Conservation (phyloP, 2,113 vertebrate genomes). For the Okapia johnstoni region DNA sequence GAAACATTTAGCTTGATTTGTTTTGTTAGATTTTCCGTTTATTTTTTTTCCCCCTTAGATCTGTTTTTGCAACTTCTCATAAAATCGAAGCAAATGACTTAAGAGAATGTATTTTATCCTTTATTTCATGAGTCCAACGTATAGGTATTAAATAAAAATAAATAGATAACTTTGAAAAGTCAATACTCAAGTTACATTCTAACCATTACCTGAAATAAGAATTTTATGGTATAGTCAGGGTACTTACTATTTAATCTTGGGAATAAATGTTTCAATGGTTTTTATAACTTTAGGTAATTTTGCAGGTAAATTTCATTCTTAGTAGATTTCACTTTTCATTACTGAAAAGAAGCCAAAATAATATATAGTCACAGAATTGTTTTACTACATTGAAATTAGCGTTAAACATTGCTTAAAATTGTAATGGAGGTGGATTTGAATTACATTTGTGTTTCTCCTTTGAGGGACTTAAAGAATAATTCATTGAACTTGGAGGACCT, state of each 20-base stretch:
- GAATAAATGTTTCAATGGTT: background rate
- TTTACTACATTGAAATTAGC: background rate
- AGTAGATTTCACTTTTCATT: background rate
- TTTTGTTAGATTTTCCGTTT: conserved; percentile 54
- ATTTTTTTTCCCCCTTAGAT: background rate
- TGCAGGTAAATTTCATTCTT: conserved; percentile 7
- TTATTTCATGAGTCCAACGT: conserved; percentile 20
- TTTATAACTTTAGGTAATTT: background rate
- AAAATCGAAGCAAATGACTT: background rate
- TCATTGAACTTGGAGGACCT: background rate
- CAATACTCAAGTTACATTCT: background rate
- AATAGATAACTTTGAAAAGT: background rate
- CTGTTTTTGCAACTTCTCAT: conserved; percentile 9
- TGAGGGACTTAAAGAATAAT: background rate
- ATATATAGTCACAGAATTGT: background rate
- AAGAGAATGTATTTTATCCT: background rate
- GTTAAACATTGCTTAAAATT: background rate
- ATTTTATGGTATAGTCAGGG: background rate
- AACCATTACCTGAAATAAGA: conserved; percentile 43
- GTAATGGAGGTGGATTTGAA: background rate
- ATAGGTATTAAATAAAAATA: conserved; percentile 48
- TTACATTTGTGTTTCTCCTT: background rate
- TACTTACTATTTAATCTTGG: background rate
- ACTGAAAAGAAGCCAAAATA: background rate
- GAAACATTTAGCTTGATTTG: conserved; percentile 10